phyloP scores from a whole-genome alignment of 1,140 invertebrate genomes.

The Papilio machaon region DNA sequence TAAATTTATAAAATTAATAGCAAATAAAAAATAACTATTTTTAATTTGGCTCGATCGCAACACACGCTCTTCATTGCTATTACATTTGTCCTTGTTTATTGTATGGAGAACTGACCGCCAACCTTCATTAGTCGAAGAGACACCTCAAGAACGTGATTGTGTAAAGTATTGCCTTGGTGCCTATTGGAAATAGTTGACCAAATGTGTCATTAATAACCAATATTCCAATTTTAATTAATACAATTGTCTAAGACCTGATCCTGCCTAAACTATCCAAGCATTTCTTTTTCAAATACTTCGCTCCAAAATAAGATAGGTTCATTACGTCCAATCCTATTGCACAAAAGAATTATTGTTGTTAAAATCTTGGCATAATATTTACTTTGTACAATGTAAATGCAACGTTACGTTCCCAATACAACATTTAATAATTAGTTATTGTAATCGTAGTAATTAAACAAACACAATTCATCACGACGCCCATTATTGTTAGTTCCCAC shows the following conservation, averaged over 20 bases:
- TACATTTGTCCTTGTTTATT: not conserved
- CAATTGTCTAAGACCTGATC: not conserved
- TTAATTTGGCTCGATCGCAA: not conserved
- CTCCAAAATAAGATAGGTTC: too few relatives aligned
- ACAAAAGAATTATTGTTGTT: not conserved
- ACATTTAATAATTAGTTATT: constrained; percentile 23
- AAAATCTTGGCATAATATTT: constrained; percentile 34
- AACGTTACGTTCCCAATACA: constrained; percentile 29
- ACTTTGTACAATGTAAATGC: constrained; percentile 30
- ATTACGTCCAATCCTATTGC: too few relatives aligned
- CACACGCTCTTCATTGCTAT: not conserved
- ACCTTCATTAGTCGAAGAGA: too few relatives aligned
- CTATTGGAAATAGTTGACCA: too few relatives aligned
- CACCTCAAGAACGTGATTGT: too few relatives aligned
- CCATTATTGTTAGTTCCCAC: constrained; percentile 35
- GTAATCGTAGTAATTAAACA: constrained; percentile 34
- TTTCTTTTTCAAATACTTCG: not conserved
- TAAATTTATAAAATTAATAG: not conserved
- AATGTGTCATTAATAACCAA: too few relatives aligned
- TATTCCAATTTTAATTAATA: too few relatives aligned
- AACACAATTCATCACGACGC: constrained; percentile 32
- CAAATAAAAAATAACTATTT: not conserved
- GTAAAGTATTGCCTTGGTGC: too few relatives aligned
- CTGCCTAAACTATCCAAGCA: not conserved
- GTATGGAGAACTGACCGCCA: too few relatives aligned